These are phyloP conservation scores for Channa maculata DNA, from an alignment of 2,113 vertebrate genomes.

Conservation along the genomic window DNA sequence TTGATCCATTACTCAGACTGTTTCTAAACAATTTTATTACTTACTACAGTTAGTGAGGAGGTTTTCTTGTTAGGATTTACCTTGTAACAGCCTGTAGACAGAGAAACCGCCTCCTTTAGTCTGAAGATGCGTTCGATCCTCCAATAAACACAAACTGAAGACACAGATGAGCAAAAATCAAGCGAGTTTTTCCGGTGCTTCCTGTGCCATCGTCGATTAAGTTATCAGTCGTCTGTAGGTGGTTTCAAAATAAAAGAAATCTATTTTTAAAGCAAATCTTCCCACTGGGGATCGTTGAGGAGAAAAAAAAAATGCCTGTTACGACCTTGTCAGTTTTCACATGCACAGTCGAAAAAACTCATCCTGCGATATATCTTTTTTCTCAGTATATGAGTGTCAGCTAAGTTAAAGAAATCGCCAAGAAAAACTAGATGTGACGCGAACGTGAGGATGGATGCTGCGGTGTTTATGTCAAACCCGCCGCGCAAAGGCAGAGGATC, in stretches of 20 bases:
- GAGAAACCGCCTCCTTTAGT: constrained; percentile 42
- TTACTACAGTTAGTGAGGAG: not conserved
- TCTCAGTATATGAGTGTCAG: not conserved
- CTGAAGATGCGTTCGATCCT: constrained; percentile 42
- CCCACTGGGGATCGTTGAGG: constrained; percentile 38
- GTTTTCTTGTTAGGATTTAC: constrained; percentile 32
- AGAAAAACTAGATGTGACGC: not conserved
- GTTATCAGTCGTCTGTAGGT: constrained; percentile 10
- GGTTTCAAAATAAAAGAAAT: not conserved
- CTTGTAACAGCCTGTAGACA: constrained; percentile 46
- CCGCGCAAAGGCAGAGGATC: constrained; percentile 10
- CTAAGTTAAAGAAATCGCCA: not conserved
- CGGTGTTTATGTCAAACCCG: constrained; percentile 27
- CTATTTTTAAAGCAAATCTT: constrained; percentile 30
- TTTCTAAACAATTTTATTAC: too few species aligned
- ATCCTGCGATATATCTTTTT: constrained; percentile 37
- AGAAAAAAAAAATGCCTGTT: not conserved
- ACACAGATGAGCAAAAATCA: constrained; percentile 35
- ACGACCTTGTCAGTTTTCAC: constrained; percentile 44
- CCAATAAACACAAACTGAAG: constrained; percentile 4
- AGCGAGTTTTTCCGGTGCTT: constrained; percentile 30
- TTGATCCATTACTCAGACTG: too few species aligned
- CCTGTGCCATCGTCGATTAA: constrained; percentile 45
- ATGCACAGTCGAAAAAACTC: constrained; percentile 43
- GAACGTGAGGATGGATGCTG: not conserved